Evolutionary conservation across 2,113 vertebrate genomes (phyloP), one percentile per base, ranked within the genome.

Genomic region (Alexandromys fortis): DNA sequence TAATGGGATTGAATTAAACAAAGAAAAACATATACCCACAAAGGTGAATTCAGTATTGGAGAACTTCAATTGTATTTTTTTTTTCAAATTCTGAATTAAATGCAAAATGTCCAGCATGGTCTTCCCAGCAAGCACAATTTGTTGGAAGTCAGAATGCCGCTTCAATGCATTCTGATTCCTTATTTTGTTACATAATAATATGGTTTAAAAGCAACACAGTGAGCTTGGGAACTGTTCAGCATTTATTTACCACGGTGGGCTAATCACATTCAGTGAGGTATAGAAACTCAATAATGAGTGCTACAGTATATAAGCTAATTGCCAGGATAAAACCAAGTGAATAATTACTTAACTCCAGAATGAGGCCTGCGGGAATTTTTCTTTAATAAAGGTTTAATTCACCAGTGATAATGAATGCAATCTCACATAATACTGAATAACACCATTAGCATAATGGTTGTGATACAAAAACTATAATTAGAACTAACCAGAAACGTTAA

Each of bases 341-440:
- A 98, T 99, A 99, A 99, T 99, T 99, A 98, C 98, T 98, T 99
- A 98, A 99, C 98, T 99, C 97, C 97, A 98, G 98, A 99, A 99
- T 99, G 98, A 98, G 98, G 98, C 98, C 98, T 98, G 97, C 70
- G 98, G 99, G 99, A 98, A 98, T 99, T 98, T 98, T 99, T 98
- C 98, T 98, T 99, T 99, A 99, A 99, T 99, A 99, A 99, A 99
- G 98, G 98, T 98, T 99, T 99, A 99, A 99, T 99, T 99, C 99
- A 99, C 98, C 98, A 99, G 98, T 98, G 98, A 99, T 98, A 99
- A 99, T 99, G 98, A 99, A 99, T 99, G 99, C 99, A 99, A 98
- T 98, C 98, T 99, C 99, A 99, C 98, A 98, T 98, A 98, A 98
- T 99, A 98, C 98, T 98, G 98, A 99, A 99, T 98, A 99, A 99